Percentiles rank a stretch among this genome's conserved stretches.
phyloP scores from a whole-genome alignment of 2,113 vertebrate species.

The Struthidea cinerea region DNA sequence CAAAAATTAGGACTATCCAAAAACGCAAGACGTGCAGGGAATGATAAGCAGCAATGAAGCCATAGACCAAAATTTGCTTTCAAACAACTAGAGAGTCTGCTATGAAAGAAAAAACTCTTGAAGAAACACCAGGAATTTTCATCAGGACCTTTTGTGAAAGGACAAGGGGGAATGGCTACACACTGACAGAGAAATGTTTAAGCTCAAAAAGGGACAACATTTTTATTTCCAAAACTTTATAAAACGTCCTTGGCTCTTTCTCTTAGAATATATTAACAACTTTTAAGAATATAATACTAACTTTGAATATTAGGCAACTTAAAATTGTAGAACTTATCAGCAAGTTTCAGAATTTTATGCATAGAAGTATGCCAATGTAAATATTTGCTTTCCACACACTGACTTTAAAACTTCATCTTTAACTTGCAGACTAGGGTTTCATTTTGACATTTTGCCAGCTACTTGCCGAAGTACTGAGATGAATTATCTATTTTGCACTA shows the following conservation, averaged over 20 bases:
- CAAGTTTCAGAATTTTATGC: neutral
- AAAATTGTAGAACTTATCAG: neutral
- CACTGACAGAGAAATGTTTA: neutral
- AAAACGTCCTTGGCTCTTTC: neutral
- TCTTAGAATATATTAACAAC: neutral
- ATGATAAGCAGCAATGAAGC: neutral
- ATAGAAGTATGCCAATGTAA: rapidly evolving
- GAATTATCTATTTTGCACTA: neutral
- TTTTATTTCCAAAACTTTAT: neutral
- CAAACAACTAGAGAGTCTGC: neutral
- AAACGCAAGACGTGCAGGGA: rapidly evolving
- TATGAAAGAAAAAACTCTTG: neutral
- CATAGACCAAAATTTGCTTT: neutral
- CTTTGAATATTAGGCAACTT: neutral
- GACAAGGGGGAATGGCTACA: neutral
- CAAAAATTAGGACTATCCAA: neutral
- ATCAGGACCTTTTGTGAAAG: too few relatives aligned
- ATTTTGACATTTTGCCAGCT: neutral
- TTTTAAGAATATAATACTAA: neutral
- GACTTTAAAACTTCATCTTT: neutral
- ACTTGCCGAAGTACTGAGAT: neutral
- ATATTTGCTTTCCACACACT: neutral
- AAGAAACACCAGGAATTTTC: neutral
- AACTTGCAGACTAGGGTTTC: neutral
- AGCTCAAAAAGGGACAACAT: neutral